These are phyloP conservation scores for Chelidonichthys spinosus DNA, from an alignment of 2,797 vertebrate genomes.

Conservation along the genomic window DNA sequence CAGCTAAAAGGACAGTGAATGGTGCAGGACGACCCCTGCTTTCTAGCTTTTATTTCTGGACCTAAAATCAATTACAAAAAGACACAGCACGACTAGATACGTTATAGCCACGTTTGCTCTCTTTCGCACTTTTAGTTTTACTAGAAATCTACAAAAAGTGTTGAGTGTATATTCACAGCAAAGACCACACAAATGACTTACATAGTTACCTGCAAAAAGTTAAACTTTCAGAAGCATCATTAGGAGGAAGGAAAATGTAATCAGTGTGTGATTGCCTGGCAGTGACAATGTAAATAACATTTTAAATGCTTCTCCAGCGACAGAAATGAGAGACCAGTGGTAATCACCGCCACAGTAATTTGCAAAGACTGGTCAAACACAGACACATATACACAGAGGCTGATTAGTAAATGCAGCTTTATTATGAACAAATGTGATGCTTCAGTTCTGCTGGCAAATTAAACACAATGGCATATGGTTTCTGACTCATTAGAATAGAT, in stretches of 20 bases:
- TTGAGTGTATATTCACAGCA: neutral
- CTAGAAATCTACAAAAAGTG: neutral
- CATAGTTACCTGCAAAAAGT: constrained; percentile 17
- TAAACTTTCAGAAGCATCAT: neutral
- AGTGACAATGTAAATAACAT: constrained; percentile 46
- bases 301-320: constrained; percentile 36
- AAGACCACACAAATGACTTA: neutral
- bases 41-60: constrained; percentile 26
- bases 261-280: constrained; percentile 33
- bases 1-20: constrained; percentile 57
- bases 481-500: constrained; percentile 73
- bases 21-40: neutral
- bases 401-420: constrained; percentile 69
- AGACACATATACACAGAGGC: neutral
- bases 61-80: constrained; percentile 28
- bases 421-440: constrained; percentile 67
- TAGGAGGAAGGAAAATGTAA: constrained; percentile 26
- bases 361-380: constrained; percentile 45
- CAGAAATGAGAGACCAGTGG: constrained; percentile 32
- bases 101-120: neutral
- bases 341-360: constrained; percentile 48
- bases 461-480: constrained; percentile 67
- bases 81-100: neutral
- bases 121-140: neutral
- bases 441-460: constrained; percentile 75